Conservation (phyloP, 2,888 invertebrate species). For the Blera fallax region DNA sequence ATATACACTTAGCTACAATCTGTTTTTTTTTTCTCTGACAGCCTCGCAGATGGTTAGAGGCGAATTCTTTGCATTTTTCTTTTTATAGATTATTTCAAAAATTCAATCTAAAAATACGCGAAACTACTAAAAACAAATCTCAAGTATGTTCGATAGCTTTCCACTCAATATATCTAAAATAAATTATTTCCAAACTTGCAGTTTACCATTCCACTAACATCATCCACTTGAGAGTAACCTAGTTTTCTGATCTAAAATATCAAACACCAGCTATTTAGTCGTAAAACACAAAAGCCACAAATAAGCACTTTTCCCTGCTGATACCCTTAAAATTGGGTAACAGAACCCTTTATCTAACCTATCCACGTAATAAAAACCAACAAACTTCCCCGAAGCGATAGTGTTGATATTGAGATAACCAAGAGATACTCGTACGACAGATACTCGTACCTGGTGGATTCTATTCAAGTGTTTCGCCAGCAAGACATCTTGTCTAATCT, state of each 20-base stretch:
- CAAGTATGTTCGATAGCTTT: constrained; percentile 58
- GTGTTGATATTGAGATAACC: constrained; percentile 12
- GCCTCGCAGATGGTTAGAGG: too few relatives aligned
- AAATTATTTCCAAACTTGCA: constrained; percentile 55
- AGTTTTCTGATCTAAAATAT: constrained; percentile 10
- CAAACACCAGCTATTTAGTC: neutral
- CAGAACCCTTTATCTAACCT: constrained; percentile 9
- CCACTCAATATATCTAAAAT: constrained; percentile 58
- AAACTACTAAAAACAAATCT: constrained; percentile 8
- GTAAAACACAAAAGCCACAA: neutral
- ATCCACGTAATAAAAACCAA: neutral
- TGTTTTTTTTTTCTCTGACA: too few relatives aligned
- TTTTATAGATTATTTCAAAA: neutral
- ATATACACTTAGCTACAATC: too few relatives aligned
- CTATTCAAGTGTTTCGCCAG: neutral
- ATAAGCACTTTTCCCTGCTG: neutral
- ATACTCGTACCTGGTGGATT: constrained; percentile 6
- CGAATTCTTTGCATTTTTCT: neutral
- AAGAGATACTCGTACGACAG: neutral
- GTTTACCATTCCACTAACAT: constrained; percentile 51
- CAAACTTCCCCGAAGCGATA: neutral
- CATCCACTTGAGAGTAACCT: constrained; percentile 56
- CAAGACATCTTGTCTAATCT: constrained; percentile 6
- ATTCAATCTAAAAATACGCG: neutral
- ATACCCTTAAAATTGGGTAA: neutral